Conservation (phyloP, 35 echinoderm and acorn worm genomes). For the Heliocidaris erythrogramma region DNA sequence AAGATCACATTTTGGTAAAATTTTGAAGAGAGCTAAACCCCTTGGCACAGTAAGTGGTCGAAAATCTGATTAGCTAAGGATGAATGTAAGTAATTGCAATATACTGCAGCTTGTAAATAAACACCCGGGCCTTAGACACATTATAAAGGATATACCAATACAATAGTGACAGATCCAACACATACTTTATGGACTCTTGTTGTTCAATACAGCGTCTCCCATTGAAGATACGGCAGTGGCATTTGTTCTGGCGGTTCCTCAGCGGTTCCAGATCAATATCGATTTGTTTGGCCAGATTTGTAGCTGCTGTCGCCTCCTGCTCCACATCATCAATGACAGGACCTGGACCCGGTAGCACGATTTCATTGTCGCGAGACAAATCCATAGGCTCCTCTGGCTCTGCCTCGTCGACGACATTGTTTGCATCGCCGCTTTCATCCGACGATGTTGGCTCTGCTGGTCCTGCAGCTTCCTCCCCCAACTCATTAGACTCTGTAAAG, state of each 20-base stretch:
- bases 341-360: too few relatives aligned
- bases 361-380: too few relatives aligned
- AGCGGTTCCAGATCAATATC: too few relatives aligned
- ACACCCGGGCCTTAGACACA: too few relatives aligned
- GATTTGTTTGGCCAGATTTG: background rate
- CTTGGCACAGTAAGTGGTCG: too few relatives aligned
- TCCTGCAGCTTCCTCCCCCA: background rate
- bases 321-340: background rate
- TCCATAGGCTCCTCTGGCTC: too few relatives aligned
- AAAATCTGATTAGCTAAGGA: too few relatives aligned
- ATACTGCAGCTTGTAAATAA: too few relatives aligned
- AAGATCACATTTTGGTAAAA: too few relatives aligned
- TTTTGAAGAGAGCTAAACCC: too few relatives aligned
- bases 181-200: slow-evolving; percentile 22
- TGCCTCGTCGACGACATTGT: background rate
- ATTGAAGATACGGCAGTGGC: slow-evolving; percentile 40
- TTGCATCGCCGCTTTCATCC: background rate
- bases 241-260: too few relatives aligned
- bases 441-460: background rate
- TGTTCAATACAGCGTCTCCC: slow-evolving; percentile 45
- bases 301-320: background rate
- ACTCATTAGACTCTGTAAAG: slow-evolving; percentile 1
- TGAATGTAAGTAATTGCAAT: too few relatives aligned
- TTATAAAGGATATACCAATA: background rate
- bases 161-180: slow-evolving; percentile 22